Evolutionary conservation across 2,888 invertebrate genomes (phyloP).

Genomic region (Drosophila neutralis): DNA sequence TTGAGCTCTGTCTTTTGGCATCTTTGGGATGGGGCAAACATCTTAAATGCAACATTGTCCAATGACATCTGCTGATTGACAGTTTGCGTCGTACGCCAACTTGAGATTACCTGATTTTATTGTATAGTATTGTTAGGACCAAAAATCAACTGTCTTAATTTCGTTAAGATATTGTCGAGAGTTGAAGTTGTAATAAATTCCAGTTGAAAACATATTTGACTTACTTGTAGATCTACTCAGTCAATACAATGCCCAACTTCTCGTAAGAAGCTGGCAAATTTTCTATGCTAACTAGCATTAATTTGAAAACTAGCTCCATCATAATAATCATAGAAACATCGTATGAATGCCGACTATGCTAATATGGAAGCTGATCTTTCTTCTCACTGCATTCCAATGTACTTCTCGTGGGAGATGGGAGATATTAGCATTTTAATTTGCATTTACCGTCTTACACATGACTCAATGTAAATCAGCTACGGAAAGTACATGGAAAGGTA

Average conservation of each 20-base stretch:
- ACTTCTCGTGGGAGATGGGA: slow-evolving; percentile 39
- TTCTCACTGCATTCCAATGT: slow-evolving; percentile 14
- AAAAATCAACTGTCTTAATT: neutral
- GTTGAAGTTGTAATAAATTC: neutral
- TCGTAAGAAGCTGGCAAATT: neutral
- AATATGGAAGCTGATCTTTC: slow-evolving; percentile 19
- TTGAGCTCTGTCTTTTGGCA: slow-evolving; percentile 37
- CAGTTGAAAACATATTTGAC: neutral
- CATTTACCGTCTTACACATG: slow-evolving; percentile 58
- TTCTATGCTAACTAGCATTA: neutral
- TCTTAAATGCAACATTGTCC: slow-evolving; percentile 64
- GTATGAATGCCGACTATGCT: slow-evolving; percentile 45
- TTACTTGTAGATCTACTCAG: neutral
- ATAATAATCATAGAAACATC: slow-evolving; percentile 3
- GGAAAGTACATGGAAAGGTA: slow-evolving; percentile 32
- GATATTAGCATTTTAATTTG: slow-evolving; percentile 59
- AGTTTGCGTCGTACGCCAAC: slow-evolving; percentile 46
- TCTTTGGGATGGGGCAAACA: slow-evolving; percentile 52
- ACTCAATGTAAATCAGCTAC: slow-evolving; percentile 59
- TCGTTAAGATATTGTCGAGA: neutral
- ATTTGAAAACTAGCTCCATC: neutral
- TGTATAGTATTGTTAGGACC: neutral
- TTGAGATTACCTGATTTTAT: slow-evolving; percentile 8
- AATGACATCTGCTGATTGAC: slow-evolving; percentile 66
- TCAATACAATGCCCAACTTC: neutral